These are phyloP conservation scores for Microctenopoma steveboyesi DNA, from an alignment of 2,797 vertebrate species.

Conservation along the genomic window DNA sequence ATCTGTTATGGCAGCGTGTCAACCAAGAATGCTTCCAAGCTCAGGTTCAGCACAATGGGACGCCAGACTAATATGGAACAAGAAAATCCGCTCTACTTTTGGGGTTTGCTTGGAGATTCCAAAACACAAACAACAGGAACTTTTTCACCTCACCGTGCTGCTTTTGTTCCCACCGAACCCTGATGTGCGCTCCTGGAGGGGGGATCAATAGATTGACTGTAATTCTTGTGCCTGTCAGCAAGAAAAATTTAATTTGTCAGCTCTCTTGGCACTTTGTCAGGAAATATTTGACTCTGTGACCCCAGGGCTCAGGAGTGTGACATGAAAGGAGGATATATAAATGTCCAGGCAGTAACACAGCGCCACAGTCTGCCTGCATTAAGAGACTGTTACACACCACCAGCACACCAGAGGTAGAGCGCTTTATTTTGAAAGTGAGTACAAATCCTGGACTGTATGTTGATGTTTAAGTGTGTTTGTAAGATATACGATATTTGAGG, in stretches of 20 bases:
- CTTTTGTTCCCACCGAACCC: constrained; percentile 53
- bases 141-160: constrained; percentile 35
- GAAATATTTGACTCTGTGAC: constrained; percentile 69
- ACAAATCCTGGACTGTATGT: not conserved
- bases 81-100: constrained; percentile 36
- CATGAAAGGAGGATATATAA: constrained; percentile 55
- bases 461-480: not conserved
- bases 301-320: constrained; percentile 34
- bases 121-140: constrained; percentile 51
- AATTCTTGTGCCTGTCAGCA: constrained; percentile 65
- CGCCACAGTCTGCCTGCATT: constrained; percentile 44
- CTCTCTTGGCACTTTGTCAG: constrained; percentile 61
- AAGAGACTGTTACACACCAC: constrained; percentile 44
- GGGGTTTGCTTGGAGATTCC: constrained; percentile 43
- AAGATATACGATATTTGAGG: not conserved
- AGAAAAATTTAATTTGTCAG: constrained; percentile 64
- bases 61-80: constrained; percentile 37
- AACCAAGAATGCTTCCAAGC: constrained; percentile 28
- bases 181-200: constrained; percentile 38
- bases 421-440: not conserved
- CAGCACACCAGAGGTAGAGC: constrained; percentile 58
- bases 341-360: constrained; percentile 12
- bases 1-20: constrained; percentile 15
- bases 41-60: constrained; percentile 32
- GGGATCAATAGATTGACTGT: constrained; percentile 57